Conservation (phyloP, 2,113 vertebrate species). For the rat (Rattus norvegicus) region DNA sequence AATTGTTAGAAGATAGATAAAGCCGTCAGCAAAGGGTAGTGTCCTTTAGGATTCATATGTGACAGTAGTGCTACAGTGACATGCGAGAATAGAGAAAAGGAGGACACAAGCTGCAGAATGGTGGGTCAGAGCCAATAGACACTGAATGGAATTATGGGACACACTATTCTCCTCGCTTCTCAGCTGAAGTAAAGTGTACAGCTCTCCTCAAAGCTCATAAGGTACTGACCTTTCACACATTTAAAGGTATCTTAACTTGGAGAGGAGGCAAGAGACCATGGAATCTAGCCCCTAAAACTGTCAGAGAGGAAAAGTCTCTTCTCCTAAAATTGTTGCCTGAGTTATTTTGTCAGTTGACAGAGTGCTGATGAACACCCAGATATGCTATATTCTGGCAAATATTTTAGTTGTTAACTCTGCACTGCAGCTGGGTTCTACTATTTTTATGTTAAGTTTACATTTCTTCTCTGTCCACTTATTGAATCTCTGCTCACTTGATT, state of each 20-base stretch:
- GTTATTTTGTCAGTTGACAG: not conserved
- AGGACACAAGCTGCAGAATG: too few relatives aligned
- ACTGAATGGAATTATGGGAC: not conserved
- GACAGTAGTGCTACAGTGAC: accelerated
- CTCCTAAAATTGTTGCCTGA: too few relatives aligned
- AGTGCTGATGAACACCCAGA: too few relatives aligned
- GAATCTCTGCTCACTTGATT: not conserved
- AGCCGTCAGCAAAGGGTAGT: not conserved
- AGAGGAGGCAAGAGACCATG: not conserved
- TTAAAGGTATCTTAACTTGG: not conserved
- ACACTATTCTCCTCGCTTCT: accelerated
- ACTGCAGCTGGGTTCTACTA: not conserved
- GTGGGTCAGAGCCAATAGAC: not conserved
- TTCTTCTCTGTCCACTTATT: not conserved
- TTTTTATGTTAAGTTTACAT: not conserved
- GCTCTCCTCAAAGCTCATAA: too few relatives aligned
- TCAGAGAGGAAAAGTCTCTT: not conserved
- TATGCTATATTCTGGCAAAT: not conserved
- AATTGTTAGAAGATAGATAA: not conserved
- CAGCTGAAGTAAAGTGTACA: not conserved
- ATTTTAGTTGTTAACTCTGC: not conserved
- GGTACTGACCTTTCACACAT: not conserved
- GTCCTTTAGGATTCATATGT: not conserved
- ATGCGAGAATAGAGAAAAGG: not conserved
- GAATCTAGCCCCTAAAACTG: not conserved